phyloP scores from a whole-genome alignment of 1,140 invertebrate species.

The Cyclina sinensis region DNA sequence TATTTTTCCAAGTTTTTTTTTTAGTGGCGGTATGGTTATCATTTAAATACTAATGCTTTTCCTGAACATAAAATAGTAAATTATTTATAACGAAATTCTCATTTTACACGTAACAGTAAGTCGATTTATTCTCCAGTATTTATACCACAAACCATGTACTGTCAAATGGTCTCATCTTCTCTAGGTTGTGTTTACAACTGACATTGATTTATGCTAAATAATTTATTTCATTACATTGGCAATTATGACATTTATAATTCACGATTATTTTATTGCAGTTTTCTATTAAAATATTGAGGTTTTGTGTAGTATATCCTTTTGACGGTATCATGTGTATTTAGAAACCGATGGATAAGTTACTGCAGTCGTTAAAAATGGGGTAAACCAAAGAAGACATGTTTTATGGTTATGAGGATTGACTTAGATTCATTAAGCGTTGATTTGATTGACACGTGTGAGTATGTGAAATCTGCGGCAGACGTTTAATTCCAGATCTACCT shows the following conservation, averaged over 20 bases:
- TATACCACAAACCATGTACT: slow-evolving; percentile 1
- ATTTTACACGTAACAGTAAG: slow-evolving; percentile 15
- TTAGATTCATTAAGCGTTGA: no score
- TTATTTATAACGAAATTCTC: background rate
- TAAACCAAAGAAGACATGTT: no score
- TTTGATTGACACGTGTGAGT: no score
- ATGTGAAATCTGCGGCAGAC: no score
- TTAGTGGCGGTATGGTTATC: no score
- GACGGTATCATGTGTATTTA: background rate
- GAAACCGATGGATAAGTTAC: background rate
- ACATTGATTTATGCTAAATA: slow-evolving; percentile 60
- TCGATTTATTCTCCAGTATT: background rate
- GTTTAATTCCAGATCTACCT: no score
- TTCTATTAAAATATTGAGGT: slow-evolving; percentile 22
- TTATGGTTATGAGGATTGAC: no score
- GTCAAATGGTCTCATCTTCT: slow-evolving; percentile 14
- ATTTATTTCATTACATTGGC: slow-evolving; percentile 46
- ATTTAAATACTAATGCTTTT: no score
- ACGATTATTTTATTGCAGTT: slow-evolving; percentile 34
- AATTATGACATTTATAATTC: slow-evolving; percentile 61
- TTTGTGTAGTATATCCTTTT: background rate
- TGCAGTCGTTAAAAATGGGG: no score
- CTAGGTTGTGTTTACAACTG: background rate
- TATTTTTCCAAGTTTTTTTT: no score
- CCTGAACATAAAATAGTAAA: no score